Base-by-base conservation (phyloP, 2,797 vertebrate genomes). In the Moxostoma hubbsi region DNA sequence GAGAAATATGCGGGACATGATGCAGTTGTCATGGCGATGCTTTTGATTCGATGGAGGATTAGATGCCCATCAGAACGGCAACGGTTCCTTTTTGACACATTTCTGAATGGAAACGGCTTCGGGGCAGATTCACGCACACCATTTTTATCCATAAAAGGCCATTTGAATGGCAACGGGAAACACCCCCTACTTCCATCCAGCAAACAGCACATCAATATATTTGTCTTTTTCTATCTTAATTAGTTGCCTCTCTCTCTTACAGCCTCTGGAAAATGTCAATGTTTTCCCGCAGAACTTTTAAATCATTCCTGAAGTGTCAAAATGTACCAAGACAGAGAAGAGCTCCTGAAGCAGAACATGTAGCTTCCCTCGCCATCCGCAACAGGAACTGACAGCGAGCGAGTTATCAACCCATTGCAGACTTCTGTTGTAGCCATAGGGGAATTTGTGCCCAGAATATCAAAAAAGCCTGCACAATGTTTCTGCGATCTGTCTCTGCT, bases 341-440 rank as follows among this genome's bases (percentile, higher is more conserved):
- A 51, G 15, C 9, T 59, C 70, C 24, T 79, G 58, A 75, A 53
- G 66, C 51, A 58, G 51, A 55, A 65, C 75, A 46, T 55, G 59
- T 74, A 75, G 65, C 24, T 70, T 75, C 59, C 55, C 63, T 51
- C 12, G 4, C 53, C 36, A 36, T 67, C 62, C n/a, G 63, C 16
- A 54, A 59, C 36, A 13, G 55, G 49, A 6, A 54, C 72, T 65
- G 68, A 66, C 71, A 82, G 73, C 77, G 57, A 15, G 12, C 67
- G 8, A 63, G 67, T 83, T 83, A 83, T 83, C 81, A 83, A 71
- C 24, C 58, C 53, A 9, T n/a, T 53, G 67, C 81, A 83, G 77
- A 75, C 77, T 75, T 64, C 58, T n/a, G 7, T 13, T 65, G 46
- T 9, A 71, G 72, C 76, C 71, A 65, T 16, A 10, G 69, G 75